These are phyloP conservation scores for Camarhynchus parvulus DNA, from an alignment of 2,113 vertebrate genomes.

Conservation along the genomic window DNA sequence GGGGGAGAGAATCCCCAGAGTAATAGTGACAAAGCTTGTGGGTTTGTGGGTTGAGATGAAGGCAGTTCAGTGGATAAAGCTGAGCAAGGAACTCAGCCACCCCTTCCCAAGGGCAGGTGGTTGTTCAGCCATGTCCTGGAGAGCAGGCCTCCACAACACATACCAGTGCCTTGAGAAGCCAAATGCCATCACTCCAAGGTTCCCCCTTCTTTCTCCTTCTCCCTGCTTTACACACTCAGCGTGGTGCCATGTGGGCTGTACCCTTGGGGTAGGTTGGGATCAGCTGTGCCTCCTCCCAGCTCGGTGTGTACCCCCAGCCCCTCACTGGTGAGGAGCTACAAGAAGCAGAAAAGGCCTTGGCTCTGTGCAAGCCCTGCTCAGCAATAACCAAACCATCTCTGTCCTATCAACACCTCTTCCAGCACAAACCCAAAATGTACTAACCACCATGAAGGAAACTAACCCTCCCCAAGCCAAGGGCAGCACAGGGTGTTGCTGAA, in stretches of 20 bases:
- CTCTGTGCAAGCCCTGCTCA: background rate
- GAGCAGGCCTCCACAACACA: background rate
- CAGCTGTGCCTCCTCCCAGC: background rate
- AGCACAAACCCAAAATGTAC: background rate
- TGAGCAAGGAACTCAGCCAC: background rate
- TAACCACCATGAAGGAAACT: background rate
- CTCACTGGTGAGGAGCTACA: background rate
- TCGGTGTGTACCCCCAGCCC: background rate
- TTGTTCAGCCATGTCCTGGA: background rate
- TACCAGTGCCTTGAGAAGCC: background rate
- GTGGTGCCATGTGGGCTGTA: background rate
- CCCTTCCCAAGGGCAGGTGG: background rate
- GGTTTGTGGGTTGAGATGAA: background rate
- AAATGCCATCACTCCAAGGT: background rate
- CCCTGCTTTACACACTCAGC: background rate
- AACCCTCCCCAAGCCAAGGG: rapidly evolving
- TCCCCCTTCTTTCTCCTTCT: background rate
- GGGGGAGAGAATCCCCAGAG: background rate
- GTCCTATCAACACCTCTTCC: background rate
- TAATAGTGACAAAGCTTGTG: background rate
- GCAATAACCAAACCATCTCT: background rate
- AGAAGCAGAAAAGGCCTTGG: background rate
- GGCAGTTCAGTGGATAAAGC: background rate
- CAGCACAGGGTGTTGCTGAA: background rate
- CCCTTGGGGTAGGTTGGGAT: background rate